Conservation (phyloP, 2,113 vertebrate species). For the Phalacrocorax pelagicus region DNA sequence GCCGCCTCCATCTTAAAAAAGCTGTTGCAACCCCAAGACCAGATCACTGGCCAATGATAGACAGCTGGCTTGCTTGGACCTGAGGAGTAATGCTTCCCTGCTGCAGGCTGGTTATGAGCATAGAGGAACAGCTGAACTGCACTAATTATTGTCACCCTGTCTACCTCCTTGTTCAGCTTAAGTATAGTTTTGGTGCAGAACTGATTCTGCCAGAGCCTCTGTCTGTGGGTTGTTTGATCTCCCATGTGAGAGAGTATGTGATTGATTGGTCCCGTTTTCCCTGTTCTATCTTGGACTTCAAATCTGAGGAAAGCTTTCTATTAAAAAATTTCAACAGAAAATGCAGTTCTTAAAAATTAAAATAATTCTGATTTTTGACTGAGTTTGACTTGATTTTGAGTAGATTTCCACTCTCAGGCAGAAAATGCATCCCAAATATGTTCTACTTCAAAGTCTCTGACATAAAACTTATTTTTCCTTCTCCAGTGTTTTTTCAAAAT, state of each 20-base stretch:
- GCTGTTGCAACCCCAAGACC: constrained; percentile 30
- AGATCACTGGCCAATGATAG: background rate
- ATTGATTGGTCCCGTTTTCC: background rate
- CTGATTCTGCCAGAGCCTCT: background rate
- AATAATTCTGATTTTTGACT: no score
- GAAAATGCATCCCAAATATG: background rate
- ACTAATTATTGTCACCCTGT: background rate
- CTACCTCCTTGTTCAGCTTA: background rate
- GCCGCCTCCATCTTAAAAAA: constrained; percentile 40
- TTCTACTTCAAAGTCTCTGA: background rate
- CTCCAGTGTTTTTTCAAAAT: background rate
- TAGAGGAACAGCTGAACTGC: background rate
- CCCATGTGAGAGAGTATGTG: background rate
- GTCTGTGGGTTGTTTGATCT: background rate
- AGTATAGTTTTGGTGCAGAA: background rate
- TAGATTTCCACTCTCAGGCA: background rate
- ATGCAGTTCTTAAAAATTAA: background rate
- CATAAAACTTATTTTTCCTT: background rate
- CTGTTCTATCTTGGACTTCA: background rate
- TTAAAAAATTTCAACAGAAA: background rate
- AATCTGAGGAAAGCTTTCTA: background rate
- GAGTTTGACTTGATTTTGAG: background rate
- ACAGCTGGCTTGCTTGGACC: background rate
- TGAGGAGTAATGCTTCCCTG: background rate
- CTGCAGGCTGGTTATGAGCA: background rate